Base-by-base conservation (phyloP, 2,888 invertebrate species). In the Tipula confusa region DNA sequence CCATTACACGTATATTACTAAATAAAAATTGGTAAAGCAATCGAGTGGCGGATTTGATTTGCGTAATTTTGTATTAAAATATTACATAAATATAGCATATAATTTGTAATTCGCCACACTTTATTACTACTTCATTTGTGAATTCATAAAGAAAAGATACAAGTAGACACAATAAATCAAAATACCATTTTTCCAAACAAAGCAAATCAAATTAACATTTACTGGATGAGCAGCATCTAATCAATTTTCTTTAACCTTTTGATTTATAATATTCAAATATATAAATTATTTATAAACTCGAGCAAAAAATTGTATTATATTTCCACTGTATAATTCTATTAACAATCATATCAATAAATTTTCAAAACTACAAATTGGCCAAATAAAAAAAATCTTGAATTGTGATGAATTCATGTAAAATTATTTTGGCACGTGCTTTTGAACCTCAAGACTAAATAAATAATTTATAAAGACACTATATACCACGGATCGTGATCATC, bases 341-440 rank as follows among this genome's bases (percentile, higher is more conserved):
- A 64, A 24, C 64, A 24, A 64, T 64, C 64, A 64, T 9, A 64
- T 64, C 24, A 64, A 64, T 64, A 64, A 64, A 15, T 43, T 43
- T 7, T 11, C n/a, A 64, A 48, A 48, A 9, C 1, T 64, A 18
- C 24, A 24, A 64, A 64, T 64, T 64, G 64, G 64, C 24, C 64
- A 9, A 64, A 64, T 64, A 64, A 18, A 64, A 9, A 64, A 24
- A 64, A 24, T 64, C 24, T 7, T 64, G 64, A 24, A 24, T 64
- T 64, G 64, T 64, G 64, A 64, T 64, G 64, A 64, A 64, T 64
- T 64, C 64, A 64, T 64, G 24, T 64, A 24, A 64, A 64, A 64
- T 64, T 64, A 64, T 64, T 64, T 64, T 64, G 64, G 64, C 64
- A 64, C 64, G 64, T 64, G 64, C 64, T 64, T 64, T 24, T n/a